Conservation (phyloP, 1,140 invertebrate genomes). For the Galleria mellonella region DNA sequence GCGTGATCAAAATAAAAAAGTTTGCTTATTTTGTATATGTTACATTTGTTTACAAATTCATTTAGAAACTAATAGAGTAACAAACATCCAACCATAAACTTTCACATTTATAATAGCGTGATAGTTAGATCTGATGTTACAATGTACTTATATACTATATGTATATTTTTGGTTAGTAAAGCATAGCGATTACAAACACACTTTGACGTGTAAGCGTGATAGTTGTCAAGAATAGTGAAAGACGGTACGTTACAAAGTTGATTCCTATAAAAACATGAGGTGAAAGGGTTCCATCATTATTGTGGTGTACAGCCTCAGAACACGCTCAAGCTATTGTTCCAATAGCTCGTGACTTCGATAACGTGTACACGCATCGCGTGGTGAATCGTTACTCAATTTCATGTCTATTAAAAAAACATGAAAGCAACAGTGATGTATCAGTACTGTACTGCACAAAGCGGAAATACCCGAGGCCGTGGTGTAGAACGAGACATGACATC, state of each 20-base stretch:
- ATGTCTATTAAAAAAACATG: conserved; percentile 37
- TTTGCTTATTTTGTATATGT: no score
- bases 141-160: no score
- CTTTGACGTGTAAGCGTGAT: no score
- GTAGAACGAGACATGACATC: conserved; percentile 33
- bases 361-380: conserved; percentile 46
- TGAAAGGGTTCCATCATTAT: conserved; percentile 43
- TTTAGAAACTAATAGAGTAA: no score
- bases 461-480: conserved; percentile 32
- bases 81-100: no score
- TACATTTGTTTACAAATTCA: no score
- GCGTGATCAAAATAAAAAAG: no score
- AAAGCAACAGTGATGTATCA: conserved; percentile 61
- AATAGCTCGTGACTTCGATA: conserved; percentile 24
- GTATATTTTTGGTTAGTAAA: no score
- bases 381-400: conserved; percentile 38
- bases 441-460: conserved; percentile 27
- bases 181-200: no score
- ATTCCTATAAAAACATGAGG: conserved; percentile 24
- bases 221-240: no score
- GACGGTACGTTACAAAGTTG: conserved; percentile 12
- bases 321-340: conserved; percentile 28
- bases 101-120: no score
- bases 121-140: no score
- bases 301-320: conserved; percentile 4